Base-by-base conservation (phyloP, 2,888 invertebrate genomes). In the Netelia virgata region DNA sequence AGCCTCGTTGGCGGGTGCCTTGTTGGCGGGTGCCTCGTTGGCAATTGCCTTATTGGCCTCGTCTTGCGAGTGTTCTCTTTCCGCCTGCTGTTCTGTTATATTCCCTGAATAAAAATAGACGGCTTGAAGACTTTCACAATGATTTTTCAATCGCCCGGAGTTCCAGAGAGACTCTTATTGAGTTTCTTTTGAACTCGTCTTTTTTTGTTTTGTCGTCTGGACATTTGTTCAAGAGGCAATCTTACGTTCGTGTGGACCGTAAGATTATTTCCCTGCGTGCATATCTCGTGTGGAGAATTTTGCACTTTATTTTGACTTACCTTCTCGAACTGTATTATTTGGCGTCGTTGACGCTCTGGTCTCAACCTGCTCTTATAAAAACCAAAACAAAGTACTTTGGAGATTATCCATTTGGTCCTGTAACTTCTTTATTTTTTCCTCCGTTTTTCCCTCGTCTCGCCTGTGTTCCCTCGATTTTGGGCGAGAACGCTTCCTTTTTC, bases 401-500 rank as follows among this genome's bases (percentile, higher is more conserved):
- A 70, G 55, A 55, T 70, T 55, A 55, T 55, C 70, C 70, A 70
- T 41, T 70, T 70, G 23, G n/a, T 70, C 55, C 55, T 70, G 55
- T 3, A 70, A 55, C 3, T 70, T 70, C 36, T 55, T 36, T 16
- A 70, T 55, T 55, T 70, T 70, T 70, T 70, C 55, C 55, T 36
- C 70, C 55, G 41, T 36, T 50, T 11, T 36, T 16, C 55, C 55
- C 10, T 55, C 28, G 9, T 28, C 70, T 70, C 11, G 36, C 55
- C 36, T 70, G 36, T 55, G 16, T 11, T 70, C 70, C 55, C 70
- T 70, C 28, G 70, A 70, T 55, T 55, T 70, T 28, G 70, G 55
- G 41, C 55, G 70, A 55, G 55, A 70, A 6, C 41, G 70, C 41
- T 36, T 59, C n/a, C 66, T 43, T 57, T 76, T 76, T 28, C 23